Evolutionary conservation across 2,888 invertebrate species (phyloP), one percentile per base, ranked within the genome.

Genomic region (Ischnura elegans): DNA sequence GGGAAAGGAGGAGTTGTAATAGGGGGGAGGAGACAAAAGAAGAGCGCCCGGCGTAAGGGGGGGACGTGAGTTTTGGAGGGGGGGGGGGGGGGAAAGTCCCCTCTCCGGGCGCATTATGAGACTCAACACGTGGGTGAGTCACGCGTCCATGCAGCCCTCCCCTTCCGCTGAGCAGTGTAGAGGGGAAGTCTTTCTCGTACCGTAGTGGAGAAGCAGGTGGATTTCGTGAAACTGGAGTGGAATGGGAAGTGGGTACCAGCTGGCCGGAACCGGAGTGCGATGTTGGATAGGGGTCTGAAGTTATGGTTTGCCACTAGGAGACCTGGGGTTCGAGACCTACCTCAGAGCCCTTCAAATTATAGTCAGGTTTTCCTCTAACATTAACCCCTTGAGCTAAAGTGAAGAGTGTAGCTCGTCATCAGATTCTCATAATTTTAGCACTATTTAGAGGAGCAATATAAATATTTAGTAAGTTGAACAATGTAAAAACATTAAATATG

Each of bases 71-170:
- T n/a, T n/a, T n/a, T n/a, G 13, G 29, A 47, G 87, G 4, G 43
- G 4, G 47, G 47, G 19, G 42, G n/a, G 13, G 76, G 43, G 66
- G 90, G 5, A 66, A 43, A 19, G 21, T 36, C 36, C 19, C 10
- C 36, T 36, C 76, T n/a, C 21, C 8, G 8, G 25, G 86, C 36
- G 55, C 51, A 51, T 8, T 5, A 5, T 51, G 19, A 43, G 86
- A n/a, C 90, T 90, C 90, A 90, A 90, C 90, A 90, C 90, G 90
- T 90, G 90, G 90, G 90, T 90, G 90, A 90, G 90, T 90, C 90
- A 90, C 90, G 43, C 90, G 90, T 61, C 76, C 25, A 19, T 16
- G 19, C 6, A 47, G 61, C 36, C 76, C 1, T 3, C 5, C 76
- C 76, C 16, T 25, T 4, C 76, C 2, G 36, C 36, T 76, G 21